Evolutionary conservation across 64 coral and sea anemone species (phyloP), one percentile per base, ranked within the genome.

Genomic region (Montipora cactus): DNA sequence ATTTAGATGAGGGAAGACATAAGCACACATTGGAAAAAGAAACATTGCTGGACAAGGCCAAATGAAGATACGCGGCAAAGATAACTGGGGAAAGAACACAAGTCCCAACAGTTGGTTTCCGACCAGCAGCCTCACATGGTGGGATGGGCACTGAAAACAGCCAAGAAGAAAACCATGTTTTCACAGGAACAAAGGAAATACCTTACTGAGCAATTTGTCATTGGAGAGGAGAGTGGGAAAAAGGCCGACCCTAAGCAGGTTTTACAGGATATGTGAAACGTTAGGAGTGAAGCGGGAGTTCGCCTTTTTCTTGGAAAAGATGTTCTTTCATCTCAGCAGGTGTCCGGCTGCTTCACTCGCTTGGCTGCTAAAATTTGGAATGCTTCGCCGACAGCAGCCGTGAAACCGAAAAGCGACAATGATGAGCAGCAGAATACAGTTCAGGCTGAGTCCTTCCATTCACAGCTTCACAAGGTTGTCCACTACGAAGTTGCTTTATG

Each of bases 141-240:
- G 90, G 90, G 80, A 53, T 85, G 80, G 90, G 71, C 80, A 7
- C 81, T 92, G 7, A 81, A 92, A 66, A 71, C 48, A 84, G 59
- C 79, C n/a, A 76, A 20, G 25, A 81, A 18, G 18, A 44, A n/a
- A 62, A 66, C 68, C 57, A 16, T 58, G 8, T 92, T 92, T 23
- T 23, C 67, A 59, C 57, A 85, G 2, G 55, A 86, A 76, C 80
- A 84, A 67, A 81, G 44, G 0, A 55, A 74, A 14, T 92, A 72
- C 45, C 72, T 84, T 12, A 84, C 68, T 8, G 47, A 80, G 37
- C 80, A 92, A 37, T 92, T 92, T 84, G 67, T 75, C 20, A 71
- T 92, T 28, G 79, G 90, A 20, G 49, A 84, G 44, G 81, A 70
- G 44, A 57, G 45, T 59, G 90, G 90, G 0, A 82, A 69, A 84